Evolutionary conservation across 2,888 invertebrate genomes (phyloP), one percentile per base, ranked within the genome.

Genomic region (Drosophila austrosaltans): DNA sequence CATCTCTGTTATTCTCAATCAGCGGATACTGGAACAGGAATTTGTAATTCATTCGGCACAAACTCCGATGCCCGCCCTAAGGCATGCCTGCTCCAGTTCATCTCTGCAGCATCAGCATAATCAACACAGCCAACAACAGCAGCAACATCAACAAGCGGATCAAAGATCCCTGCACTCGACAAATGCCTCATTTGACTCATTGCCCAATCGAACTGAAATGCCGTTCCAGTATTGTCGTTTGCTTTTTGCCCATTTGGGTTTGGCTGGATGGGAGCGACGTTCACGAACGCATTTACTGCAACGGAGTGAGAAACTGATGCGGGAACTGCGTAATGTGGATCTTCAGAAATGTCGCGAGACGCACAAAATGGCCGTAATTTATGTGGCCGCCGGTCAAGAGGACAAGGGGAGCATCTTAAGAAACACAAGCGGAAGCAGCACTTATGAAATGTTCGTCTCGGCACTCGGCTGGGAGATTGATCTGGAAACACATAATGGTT

Each of bases 301-400:
- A 75, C 96, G 98, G 89, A 96, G 96, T 82, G 98, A 98, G 84
- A 96, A 98, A 66, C 93, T 99, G 76, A 92, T 98, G 70, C 93
- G 99, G 12, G 98, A 99, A 91, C 92, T 99, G 69, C 94, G 98
- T 72, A 98, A 99, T 93, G 94, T 99, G 53, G 99, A 99, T 91
- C 95, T 96, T 68, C 98, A 98, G 85, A 94, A 95, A 92, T 98
- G 97, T 82, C 94, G 98, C 10, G 98, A 98, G 91, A 97, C 98
- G 0, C 98, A 98, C 93, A 98, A 99, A 93, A 96, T 98, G 85
- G 99, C 99, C 20, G 98, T 99, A 58, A 98, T 99, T 87, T 99
- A 98, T 93, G 99, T 99, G 20, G 98, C 96, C n/a, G 96, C 96
- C 57, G 99, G 99, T 0, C 99, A 99, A 91, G 99, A 99, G 92